phyloP scores from a whole-genome alignment of 1,140 invertebrate genomes.

The Heliconius nattereri region DNA sequence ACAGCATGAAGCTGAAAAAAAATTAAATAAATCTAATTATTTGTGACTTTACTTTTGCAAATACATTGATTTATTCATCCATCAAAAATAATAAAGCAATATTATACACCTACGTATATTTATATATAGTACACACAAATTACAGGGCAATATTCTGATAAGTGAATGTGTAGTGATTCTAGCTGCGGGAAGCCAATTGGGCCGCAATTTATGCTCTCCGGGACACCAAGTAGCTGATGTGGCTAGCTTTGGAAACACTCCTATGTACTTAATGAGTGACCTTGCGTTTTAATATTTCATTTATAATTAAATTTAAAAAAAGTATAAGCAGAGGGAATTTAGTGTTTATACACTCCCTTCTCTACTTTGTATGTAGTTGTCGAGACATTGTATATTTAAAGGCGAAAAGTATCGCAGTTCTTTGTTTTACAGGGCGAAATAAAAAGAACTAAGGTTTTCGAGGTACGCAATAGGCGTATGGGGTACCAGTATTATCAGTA shows the following conservation, averaged over 20 bases:
- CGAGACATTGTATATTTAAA: too few relatives aligned
- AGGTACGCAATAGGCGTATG: too few relatives aligned
- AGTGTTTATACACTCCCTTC: background rate
- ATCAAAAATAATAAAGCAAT: background rate
- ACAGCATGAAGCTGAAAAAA: too few relatives aligned
- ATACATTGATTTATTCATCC: too few relatives aligned
- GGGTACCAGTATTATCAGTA: too few relatives aligned
- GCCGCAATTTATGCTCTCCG: slow-evolving; percentile 21
- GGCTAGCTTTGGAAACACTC: slow-evolving; percentile 16
- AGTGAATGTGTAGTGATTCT: slow-evolving; percentile 27
- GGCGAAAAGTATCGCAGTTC: too few relatives aligned
- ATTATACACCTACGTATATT: background rate
- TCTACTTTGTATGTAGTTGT: background rate
- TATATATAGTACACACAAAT: background rate
- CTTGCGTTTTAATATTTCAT: background rate
- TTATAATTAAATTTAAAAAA: background rate
- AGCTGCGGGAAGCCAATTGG: slow-evolving; percentile 25
- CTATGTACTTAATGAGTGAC: slow-evolving; percentile 19
- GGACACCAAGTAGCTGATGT: slow-evolving; percentile 18
- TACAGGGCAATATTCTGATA: slow-evolving; percentile 24
- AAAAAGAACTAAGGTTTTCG: too few relatives aligned
- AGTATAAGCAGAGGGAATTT: background rate
- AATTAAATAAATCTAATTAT: too few relatives aligned
- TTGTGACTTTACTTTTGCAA: too few relatives aligned
- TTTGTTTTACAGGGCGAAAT: too few relatives aligned